These are phyloP conservation scores for Hyppa rectilinea DNA, from an alignment of 2,888 invertebrate genomes.

Conservation along the genomic window DNA sequence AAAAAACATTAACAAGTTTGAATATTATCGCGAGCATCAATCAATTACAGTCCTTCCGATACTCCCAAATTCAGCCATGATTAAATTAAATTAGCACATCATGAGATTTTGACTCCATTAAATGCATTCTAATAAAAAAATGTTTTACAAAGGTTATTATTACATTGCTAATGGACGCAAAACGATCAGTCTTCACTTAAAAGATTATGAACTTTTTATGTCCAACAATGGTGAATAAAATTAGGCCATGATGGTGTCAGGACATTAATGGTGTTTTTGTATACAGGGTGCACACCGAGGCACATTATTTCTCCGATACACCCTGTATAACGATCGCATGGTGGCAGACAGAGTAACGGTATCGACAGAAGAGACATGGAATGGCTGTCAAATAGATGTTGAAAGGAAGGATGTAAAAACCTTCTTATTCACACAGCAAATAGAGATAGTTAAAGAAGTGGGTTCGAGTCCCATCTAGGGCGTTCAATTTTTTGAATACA, in stretches of 20 bases:
- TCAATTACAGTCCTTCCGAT: not conserved
- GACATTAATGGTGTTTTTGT: conserved; percentile 21
- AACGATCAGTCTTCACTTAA: conserved; percentile 52
- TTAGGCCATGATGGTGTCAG: conserved; percentile 23
- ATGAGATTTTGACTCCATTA: conserved; percentile 65
- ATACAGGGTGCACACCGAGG: not conserved
- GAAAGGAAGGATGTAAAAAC: not conserved
- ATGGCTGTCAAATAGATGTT: not conserved
- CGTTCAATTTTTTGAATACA: no score
- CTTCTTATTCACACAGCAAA: not conserved
- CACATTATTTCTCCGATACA: not conserved
- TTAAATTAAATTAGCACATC: conserved; percentile 62
- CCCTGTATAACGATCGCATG: not conserved
- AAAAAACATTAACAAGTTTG: not conserved
- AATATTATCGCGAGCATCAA: not conserved
- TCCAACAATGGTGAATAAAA: conserved; percentile 47
- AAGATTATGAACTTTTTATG: conserved; percentile 58
- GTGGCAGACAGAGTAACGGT: not conserved
- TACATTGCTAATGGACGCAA: conserved; percentile 57
- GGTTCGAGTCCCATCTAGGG: no score
- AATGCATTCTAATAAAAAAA: conserved; percentile 45
- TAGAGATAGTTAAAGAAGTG: no score
- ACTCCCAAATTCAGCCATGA: not conserved
- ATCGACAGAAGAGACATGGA: not conserved
- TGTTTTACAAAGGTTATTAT: conserved; percentile 53